Conservation (phyloP, 2,797 vertebrate species). For the Aotus griseimembra region DNA sequence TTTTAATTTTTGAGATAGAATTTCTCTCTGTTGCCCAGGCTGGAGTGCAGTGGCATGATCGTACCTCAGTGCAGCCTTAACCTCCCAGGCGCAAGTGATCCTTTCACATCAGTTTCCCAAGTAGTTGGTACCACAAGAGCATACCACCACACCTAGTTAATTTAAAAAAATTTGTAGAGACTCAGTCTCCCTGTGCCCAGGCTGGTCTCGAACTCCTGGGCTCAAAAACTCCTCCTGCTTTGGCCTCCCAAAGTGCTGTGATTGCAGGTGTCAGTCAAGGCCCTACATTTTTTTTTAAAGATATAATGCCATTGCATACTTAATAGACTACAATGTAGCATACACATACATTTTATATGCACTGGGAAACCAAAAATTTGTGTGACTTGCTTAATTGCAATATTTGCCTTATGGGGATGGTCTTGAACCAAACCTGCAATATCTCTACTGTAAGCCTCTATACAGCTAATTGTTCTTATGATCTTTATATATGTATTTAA, state of each 20-base stretch:
- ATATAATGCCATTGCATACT: not conserved
- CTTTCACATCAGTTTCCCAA: not conserved
- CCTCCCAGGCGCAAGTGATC: not conserved
- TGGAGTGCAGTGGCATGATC: not conserved
- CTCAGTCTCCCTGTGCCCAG: not conserved
- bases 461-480: not conserved
- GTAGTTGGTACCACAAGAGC: not conserved
- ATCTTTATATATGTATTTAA: conserved; percentile 17
- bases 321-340: not conserved
- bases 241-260: not conserved
- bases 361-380: not conserved
- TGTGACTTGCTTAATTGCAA: not conserved
- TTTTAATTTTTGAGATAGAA: too few species aligned
- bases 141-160: not conserved
- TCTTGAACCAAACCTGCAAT: not conserved
- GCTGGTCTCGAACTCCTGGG: not conserved
- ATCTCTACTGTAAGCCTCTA: not conserved
- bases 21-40: not conserved
- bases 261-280: not conserved
- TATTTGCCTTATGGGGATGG: not conserved
- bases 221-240: not conserved
- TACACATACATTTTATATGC: not conserved
- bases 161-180: not conserved
- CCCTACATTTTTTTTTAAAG: not conserved
- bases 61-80: not conserved